These are phyloP conservation scores for Priapulus caudatus DNA, from an alignment of 2,888 invertebrate genomes.

Conservation along the genomic window DNA sequence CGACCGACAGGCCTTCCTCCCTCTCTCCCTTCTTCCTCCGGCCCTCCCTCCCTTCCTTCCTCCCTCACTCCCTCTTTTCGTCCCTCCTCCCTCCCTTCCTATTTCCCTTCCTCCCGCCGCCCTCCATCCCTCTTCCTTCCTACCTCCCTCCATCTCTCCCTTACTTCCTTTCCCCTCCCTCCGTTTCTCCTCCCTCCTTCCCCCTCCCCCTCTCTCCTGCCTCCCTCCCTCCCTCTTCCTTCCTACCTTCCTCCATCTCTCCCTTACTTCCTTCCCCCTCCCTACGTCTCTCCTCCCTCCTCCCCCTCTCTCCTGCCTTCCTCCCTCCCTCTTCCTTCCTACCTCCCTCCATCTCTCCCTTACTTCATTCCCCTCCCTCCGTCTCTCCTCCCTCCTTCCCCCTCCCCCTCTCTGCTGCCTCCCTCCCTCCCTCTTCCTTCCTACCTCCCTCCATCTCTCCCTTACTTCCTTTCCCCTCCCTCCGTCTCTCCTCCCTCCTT, in stretches of 20 bases:
- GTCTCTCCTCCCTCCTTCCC: neutral
- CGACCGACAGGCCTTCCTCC: too few relatives aligned
- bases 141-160: too few relatives aligned
- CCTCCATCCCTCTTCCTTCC: too few relatives aligned
- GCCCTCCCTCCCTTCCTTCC: neutral
- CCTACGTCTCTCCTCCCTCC: neutral
- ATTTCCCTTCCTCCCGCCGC: neutral
- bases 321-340: constrained; percentile 3
- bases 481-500: neutral
- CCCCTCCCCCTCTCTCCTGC: too few relatives aligned
- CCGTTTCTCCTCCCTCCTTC: neutral
- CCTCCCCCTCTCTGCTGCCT: neutral
- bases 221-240: too few relatives aligned
- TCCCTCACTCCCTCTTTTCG: neutral
- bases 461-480: neutral
- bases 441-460: neutral
- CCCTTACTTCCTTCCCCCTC: neutral
- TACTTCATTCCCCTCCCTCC: neutral
- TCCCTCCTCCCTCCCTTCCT: too few relatives aligned
- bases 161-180: neutral
- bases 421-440: neutral
- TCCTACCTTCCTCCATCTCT: neutral
- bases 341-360: too few relatives aligned
- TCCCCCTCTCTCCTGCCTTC: too few relatives aligned
- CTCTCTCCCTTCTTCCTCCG: neutral